These are phyloP conservation scores for Halcyon smyrnensis DNA, from an alignment of 2,797 vertebrate genomes.

Conservation along the genomic window DNA sequence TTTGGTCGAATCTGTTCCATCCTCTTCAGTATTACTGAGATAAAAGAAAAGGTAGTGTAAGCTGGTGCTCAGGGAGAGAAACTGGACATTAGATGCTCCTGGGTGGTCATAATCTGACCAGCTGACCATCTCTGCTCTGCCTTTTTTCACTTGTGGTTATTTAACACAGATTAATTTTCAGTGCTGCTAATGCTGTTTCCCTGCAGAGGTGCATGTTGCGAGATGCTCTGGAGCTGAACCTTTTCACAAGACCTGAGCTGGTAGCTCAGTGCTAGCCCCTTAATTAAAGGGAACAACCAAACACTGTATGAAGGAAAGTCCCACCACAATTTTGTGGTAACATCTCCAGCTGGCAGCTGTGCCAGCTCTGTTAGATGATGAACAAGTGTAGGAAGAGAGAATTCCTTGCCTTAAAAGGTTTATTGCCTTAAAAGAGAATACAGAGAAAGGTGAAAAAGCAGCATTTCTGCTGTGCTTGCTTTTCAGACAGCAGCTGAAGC, in stretches of 20 bases:
- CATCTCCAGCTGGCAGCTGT: fast-evolving
- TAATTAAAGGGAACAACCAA: background rate
- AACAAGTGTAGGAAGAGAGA: background rate
- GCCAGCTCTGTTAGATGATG: background rate
- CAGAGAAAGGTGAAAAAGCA: background rate
- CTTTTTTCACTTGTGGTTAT: background rate
- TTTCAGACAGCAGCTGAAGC: background rate
- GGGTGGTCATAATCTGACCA: background rate
- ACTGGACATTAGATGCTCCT: background rate
- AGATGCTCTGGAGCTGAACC: background rate
- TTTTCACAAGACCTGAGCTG: background rate
- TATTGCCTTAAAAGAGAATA: background rate
- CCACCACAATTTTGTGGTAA: background rate
- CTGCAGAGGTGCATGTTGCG: background rate
- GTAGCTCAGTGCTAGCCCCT: background rate
- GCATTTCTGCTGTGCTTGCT: background rate
- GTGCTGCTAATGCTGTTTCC: background rate
- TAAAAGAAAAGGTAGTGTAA: background rate
- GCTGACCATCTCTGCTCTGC: background rate
- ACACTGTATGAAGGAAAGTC: background rate
- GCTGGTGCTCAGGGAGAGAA: background rate
- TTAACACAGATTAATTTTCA: background rate
- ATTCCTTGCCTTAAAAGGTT: background rate
- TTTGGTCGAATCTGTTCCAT: background rate
- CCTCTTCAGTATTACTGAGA: background rate